These are phyloP conservation scores for Flabesymbios commensalis DNA, from an alignment of 2,888 invertebrate genomes.

Conservation along the genomic window DNA sequence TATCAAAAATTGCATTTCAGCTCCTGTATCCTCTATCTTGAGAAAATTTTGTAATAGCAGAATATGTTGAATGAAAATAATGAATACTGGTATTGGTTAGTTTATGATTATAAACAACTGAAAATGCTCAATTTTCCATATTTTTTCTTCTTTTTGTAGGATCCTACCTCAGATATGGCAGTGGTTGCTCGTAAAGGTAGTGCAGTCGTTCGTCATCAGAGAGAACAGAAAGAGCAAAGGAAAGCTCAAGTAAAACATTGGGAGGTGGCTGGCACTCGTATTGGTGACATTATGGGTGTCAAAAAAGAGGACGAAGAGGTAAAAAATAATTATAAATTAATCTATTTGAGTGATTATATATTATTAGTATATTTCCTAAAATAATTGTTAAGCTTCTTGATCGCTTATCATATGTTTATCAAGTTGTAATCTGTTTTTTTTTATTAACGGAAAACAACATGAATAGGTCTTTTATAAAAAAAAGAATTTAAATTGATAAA, in stretches of 20 bases:
- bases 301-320: slow-evolving; percentile 73
- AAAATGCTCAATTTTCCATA: no score
- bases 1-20: no score
- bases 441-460: slow-evolving; percentile 1
- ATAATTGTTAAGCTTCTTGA: no score
- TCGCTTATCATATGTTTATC: no score
- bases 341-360: not conserved
- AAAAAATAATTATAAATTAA: not conserved
- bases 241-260: slow-evolving; percentile 98
- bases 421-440: not conserved
- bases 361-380: no score
- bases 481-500: no score
- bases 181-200: slow-evolving; percentile 88
- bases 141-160: slow-evolving; percentile 66
- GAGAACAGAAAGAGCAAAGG: slow-evolving; percentile 95
- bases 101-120: no score
- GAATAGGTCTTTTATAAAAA: no score
- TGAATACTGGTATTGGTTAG: no score
- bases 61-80: no score
- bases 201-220: slow-evolving; percentile 81
- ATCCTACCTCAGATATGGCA: slow-evolving; percentile 98
- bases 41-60: no score
- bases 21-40: no score
- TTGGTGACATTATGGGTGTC: slow-evolving; percentile 97
- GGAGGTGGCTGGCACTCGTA: slow-evolving; percentile 94